Evolutionary conservation across 2,888 invertebrate genomes (phyloP), one percentile per base, ranked within the genome.

Genomic region (Biston stratarius): DNA sequence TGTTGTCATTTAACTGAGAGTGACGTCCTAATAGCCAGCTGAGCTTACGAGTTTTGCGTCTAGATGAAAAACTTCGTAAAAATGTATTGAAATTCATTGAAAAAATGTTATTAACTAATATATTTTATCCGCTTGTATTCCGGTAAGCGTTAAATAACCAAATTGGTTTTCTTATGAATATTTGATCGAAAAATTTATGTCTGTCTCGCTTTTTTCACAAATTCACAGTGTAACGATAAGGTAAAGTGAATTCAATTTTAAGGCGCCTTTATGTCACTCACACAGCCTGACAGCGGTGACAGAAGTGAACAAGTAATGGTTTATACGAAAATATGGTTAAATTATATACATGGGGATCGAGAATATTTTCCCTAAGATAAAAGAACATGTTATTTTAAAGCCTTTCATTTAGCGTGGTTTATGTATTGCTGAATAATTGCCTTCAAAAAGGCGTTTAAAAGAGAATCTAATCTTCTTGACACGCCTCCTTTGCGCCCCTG

Each of bases 231-330:
- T n/a, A 34, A 34, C 51, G 51, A 51, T 34, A 51, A 33, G 34
- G 51, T 51, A 14, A 51, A 51, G 9, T 12, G 51, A 51, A 51
- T 34, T 51, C 51, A 51, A 34, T 51, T 51, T 51, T 24, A 34
- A 14, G 51, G 8, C 24, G 51, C 34, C 51, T 51, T 51, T 51
- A 51, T 51, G 51, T 51, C 51, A 51, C 7, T 51, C 51, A 51
- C 34, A 12, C 34, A 11, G 49, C 5, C 2, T 51, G 51, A 51
- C 51, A 51, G 34, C 51, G 34, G n/a, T 51, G 51, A 6, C 12
- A 34, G 7, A 51, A 51, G 12, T n/a, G n/a, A 45, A 47, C 1
- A 24, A 15, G 15, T 47, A 0, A 51, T 34, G 49, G 8, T 24
- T 24, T 49, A n/a, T 34, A n/a, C 12, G 51, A 34, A 51, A 51